Evolutionary conservation across 2,888 invertebrate species (phyloP).

Genomic region (Harmothoe impar): DNA sequence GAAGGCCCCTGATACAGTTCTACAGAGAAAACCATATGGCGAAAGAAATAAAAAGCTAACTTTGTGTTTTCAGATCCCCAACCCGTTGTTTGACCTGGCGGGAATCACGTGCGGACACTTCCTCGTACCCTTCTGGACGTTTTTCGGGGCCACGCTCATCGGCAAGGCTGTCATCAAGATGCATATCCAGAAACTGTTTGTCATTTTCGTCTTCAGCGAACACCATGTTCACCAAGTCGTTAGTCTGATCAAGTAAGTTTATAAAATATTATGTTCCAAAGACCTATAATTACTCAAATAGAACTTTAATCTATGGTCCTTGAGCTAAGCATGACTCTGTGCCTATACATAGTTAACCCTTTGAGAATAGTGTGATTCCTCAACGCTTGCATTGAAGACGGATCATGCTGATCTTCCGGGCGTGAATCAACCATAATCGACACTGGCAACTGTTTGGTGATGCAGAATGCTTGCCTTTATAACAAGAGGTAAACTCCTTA

Average conservation of each 20-base stretch:
- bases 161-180: constrained; percentile 99
- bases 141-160: constrained; percentile 98
- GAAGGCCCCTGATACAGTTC: too few relatives aligned
- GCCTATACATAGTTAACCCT: too few relatives aligned
- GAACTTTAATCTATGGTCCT: not conserved
- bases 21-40: too few relatives aligned
- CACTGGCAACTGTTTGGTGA: too few relatives aligned
- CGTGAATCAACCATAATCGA: too few relatives aligned
- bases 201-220: constrained; percentile 87
- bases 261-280: not conserved
- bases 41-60: too few relatives aligned
- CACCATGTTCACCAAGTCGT: constrained; percentile 89
- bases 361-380: too few relatives aligned
- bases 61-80: constrained; percentile 91
- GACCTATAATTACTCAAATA: too few relatives aligned
- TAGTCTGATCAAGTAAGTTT: constrained; percentile 81
- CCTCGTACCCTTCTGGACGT: constrained; percentile 99
- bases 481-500: too few relatives aligned
- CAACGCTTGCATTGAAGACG: too few relatives aligned
- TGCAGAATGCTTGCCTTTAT: too few relatives aligned
- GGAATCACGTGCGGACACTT: constrained; percentile 99
- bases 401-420: too few relatives aligned
- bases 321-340: not conserved
- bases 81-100: constrained; percentile 98
- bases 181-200: constrained; percentile 90